Percentiles rank a stretch among this genome's conserved stretches.
Evolutionary conservation across 2,888 invertebrate species (phyloP).

Genomic region (Polyommatus iphigenia): DNA sequence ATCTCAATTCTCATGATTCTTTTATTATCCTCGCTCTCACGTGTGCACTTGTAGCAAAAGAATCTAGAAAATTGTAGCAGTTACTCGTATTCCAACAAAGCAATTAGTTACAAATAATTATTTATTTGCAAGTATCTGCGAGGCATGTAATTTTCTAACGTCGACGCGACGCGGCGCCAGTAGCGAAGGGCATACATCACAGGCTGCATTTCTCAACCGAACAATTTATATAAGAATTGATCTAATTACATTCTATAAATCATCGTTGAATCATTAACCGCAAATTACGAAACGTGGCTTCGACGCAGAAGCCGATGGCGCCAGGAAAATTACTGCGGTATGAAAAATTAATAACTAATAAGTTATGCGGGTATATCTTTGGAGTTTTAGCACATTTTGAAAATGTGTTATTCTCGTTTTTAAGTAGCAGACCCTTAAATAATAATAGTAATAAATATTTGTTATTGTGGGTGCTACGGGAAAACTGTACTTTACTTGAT

Average conservation of each 20-base stretch:
- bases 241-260: conserved; percentile 52
- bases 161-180: conserved; percentile 72
- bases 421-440: no score
- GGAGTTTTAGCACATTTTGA: background rate
- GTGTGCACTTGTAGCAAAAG: background rate
- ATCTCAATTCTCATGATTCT: no score
- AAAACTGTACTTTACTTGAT: no score
- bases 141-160: conserved; percentile 74
- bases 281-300: conserved; percentile 18
- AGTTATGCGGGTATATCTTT: background rate
- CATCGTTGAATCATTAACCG: conserved; percentile 30
- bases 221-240: conserved; percentile 68
- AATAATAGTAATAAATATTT: no score
- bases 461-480: no score
- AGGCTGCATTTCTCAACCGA: conserved; percentile 57
- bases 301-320: conserved; percentile 8
- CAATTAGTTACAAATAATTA: conserved; percentile 62
- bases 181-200: conserved; percentile 66
- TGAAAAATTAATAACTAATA: background rate
- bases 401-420: background rate
- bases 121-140: conserved; percentile 65
- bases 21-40: background rate
- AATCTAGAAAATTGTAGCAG: conserved; percentile 28
- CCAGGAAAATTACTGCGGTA: conserved; percentile 2
- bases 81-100: conserved; percentile 48